A percentile compares a stretch with the other conserved stretches of the same genome.
Evolutionary conservation across 2,888 invertebrate species (phyloP).

Genomic region (Ichneumon xanthorius): DNA sequence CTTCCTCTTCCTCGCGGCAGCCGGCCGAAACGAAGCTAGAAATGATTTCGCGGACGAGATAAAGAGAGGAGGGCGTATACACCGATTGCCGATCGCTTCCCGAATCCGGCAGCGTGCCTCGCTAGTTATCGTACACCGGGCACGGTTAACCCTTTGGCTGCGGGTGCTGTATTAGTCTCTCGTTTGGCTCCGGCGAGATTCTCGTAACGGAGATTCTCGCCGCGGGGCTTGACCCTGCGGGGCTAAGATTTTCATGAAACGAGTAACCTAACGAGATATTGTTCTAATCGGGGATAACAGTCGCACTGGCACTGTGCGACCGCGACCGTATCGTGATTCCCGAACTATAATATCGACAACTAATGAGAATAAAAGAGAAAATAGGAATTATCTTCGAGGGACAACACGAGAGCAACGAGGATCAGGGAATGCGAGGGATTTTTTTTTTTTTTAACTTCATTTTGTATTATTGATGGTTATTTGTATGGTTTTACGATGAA

Average conservation of each 20-base stretch:
- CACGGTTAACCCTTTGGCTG: not conserved
- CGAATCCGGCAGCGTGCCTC: slow-evolving; percentile 71
- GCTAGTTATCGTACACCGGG: slow-evolving; percentile 55
- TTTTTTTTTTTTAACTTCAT: too few relatives aligned
- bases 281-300: slow-evolving; percentile 56
- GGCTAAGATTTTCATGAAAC: slow-evolving; percentile 54
- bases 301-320: slow-evolving; percentile 42
- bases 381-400: not conserved
- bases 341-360: slow-evolving; percentile 46
- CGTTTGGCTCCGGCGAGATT: slow-evolving; percentile 37
- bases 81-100: slow-evolving; percentile 72
- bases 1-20: slow-evolving; percentile 2
- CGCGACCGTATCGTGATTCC: slow-evolving; percentile 37
- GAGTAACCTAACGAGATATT: slow-evolving; percentile 52
- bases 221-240: slow-evolving; percentile 50
- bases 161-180: slow-evolving; percentile 31
- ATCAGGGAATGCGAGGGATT: too few relatives aligned
- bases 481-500: too few relatives aligned
- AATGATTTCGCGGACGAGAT: slow-evolving; percentile 72
- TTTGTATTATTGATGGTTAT: too few relatives aligned
- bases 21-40: slow-evolving; percentile 26
- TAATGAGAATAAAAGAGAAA: slow-evolving; percentile 52
- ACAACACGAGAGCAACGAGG: not conserved
- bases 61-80: slow-evolving; percentile 70
- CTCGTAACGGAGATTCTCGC: slow-evolving; percentile 57